Evolutionary conservation across 2,113 vertebrate genomes (phyloP).

Genomic region (Trinectes maculatus): DNA sequence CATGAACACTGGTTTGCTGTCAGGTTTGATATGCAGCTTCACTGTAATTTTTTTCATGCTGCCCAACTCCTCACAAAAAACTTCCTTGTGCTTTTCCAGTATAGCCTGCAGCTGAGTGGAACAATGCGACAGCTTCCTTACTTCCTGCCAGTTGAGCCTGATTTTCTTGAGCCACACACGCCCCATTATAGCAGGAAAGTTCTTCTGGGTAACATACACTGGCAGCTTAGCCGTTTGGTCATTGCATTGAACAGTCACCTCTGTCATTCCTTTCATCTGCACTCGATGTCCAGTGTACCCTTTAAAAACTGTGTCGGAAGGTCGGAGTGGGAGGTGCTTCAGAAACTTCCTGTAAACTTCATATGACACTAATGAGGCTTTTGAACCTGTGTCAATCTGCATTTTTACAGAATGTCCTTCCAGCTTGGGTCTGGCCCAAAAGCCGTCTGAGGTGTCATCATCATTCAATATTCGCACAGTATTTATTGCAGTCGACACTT

Average conservation of each 20-base stretch:
- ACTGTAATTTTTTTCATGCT: too few relatives aligned
- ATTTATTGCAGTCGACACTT: neutral
- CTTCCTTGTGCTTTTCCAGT: neutral
- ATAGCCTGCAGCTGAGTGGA: neutral
- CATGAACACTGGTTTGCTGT: too few relatives aligned
- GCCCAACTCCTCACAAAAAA: conserved; percentile 8
- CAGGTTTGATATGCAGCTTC: too few relatives aligned
- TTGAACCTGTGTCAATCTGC: neutral
- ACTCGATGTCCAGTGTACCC: conserved; percentile 7
- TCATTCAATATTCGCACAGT: neutral
- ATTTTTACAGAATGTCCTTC: neutral
- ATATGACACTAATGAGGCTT: neutral
- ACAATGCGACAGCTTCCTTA: neutral
- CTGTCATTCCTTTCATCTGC: neutral
- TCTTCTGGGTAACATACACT: neutral
- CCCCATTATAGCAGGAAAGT: conserved; percentile 2
- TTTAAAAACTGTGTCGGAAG: neutral
- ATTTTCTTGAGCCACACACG: conserved; percentile 1
- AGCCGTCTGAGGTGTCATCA: neutral
- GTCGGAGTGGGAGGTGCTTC: neutral
- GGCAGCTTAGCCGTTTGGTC: neutral
- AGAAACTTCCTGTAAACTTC: neutral
- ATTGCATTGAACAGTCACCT: conserved; percentile 6
- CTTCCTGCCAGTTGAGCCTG: conserved; percentile 4
- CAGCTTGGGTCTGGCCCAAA: neutral